Evolutionary conservation across 2,113 vertebrate genomes (phyloP).

Genomic region (Ascaphus truei): DNA sequence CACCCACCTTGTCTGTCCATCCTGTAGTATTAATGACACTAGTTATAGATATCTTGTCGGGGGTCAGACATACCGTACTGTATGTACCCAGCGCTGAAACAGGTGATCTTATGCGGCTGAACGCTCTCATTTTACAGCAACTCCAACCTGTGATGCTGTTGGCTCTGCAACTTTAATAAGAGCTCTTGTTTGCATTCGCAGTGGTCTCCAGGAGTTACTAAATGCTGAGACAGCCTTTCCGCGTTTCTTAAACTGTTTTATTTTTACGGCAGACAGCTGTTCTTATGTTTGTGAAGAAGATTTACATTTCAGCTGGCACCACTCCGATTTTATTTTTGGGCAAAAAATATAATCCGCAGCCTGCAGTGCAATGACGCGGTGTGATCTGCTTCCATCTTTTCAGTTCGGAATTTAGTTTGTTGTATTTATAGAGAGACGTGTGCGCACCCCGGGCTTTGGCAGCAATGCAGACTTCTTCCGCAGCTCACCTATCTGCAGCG

Average conservation of each 20-base stretch:
- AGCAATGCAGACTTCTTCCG: too few relatives aligned
- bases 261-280: neutral
- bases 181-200: neutral
- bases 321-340: neutral
- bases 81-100: too few relatives aligned
- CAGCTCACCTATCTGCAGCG: too few relatives aligned
- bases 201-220: neutral
- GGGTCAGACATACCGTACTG: too few relatives aligned
- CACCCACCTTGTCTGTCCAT: too few relatives aligned
- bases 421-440: neutral
- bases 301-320: neutral
- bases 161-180: neutral
- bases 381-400: neutral
- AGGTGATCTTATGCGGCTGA: too few relatives aligned
- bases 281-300: neutral
- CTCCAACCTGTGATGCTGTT: too few relatives aligned
- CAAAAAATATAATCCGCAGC: neutral
- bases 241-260: neutral
- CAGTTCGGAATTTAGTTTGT: neutral
- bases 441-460: too few relatives aligned
- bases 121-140: too few relatives aligned
- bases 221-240: neutral
- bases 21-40: too few relatives aligned
- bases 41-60: too few relatives aligned
- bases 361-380: neutral